Base-by-base conservation (phyloP, 2,113 vertebrate genomes). In the Candoia aspera region DNA sequence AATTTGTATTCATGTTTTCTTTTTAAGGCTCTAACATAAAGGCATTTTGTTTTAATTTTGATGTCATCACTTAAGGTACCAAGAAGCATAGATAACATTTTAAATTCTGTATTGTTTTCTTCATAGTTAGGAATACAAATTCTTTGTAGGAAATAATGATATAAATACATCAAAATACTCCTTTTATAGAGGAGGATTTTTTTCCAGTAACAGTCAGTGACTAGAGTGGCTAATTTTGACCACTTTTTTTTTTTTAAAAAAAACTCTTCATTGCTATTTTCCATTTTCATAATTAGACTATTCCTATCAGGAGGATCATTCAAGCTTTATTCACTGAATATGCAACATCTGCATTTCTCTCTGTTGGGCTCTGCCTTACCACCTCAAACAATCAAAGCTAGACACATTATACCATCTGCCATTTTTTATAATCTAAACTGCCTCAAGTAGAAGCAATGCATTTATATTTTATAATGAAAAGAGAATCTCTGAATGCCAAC, bases 401-500 rank as follows among this genome's bases (percentile, higher is more conserved):
- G 94, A 93, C 93, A 93, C 86, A 89, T 96, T 95, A 95, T 95
- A 95, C 96, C 26, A 96, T 96, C 96, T 97, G 97, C 95, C 92
- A 95, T 97, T 93, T 97, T 97, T 97, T 96, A 97, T 96, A 95
- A 97, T 95, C 92, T 96, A 96, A 95, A 96, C 91, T 37, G 88
- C 94, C 94, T 93, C 73, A 94, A 96, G 95, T 95, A 96, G 91
- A 92, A 96, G 92, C 91, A 95, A 95, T 92, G 91, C 95, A 96
- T 97, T 97, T 96, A 96, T 97, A 94, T 96, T 97, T 97, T 96
- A 95, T 96, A 95, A 97, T 96, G 96, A 97, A 97, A 96, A 96
- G 95, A 94, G 96, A 95, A 87, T 93, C 57, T 96, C 95, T 96
- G 97, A 96, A 97, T 97, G 96, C 94, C 96, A 98, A 96, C 95